Base-by-base conservation (phyloP, 2,113 vertebrate genomes). In the Paraplagusia blochii region DNA sequence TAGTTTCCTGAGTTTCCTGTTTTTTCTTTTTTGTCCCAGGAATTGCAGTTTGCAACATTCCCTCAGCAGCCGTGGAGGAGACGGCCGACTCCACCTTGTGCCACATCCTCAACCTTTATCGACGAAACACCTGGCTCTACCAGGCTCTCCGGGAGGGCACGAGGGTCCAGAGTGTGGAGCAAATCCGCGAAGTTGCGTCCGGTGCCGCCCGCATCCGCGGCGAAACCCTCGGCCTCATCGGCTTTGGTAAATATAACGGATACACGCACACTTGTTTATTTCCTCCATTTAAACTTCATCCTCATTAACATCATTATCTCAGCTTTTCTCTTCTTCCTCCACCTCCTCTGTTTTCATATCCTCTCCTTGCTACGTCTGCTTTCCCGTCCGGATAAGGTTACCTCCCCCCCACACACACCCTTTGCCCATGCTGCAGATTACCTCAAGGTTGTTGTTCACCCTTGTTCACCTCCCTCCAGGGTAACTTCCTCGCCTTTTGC, bases 71-170 rank as follows among this genome's bases (percentile, higher is more conserved):
- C 0, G 96, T 99, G 85, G 97, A 99, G 69, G 97, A 98, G 89
- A 98, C 94, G 0, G 97, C 97, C 0, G 96, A 99, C 76, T 98
- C 97, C 17, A 98, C 97, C 17, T 50, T 98, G 39, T 98, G 95
- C 83, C 96, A 98, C 71, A 88, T 98, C 54, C 92, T 99, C 19
- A 99, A 98, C 86, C 91, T 99, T 1, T 99, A 99, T 89, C 90
- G 97, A n/a, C 83, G 96, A n/a, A 98, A 97, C 92, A 96, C 97
- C 1, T 99, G 97, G 97, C 93, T 99, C 13, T 97, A 96, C 89
- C 97, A 99, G 90, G 95, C 94, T 0, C 92, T 99, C 82, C 91
- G 95, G 7, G 97, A 99, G 67, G 97, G 97, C 61, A 96, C 96
- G 9, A 85, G 96, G 9, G 95, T 99, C 49, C 95, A 98, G 88